Evolutionary conservation across 2,888 invertebrate genomes (phyloP), one percentile per base, ranked within the genome.

Genomic region (Amiota mariae): DNA sequence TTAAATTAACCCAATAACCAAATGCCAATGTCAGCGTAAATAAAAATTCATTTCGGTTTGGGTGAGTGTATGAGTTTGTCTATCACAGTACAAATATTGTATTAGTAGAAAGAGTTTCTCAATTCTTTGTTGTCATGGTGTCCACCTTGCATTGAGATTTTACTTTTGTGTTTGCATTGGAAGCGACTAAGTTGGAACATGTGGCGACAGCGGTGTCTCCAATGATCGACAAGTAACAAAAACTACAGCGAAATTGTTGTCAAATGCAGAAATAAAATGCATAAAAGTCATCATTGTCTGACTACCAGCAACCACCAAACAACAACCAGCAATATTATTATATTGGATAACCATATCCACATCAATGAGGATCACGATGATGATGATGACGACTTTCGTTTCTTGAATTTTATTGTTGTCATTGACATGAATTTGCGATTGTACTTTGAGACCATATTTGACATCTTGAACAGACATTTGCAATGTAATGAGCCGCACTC

Each of bases 381-480:
- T 18, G 18, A 59, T 20, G 59, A 59, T 59, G 59, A 59, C 59
- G 15, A 68, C 67, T 68, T 68, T 68, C 67, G 51, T 51, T 68
- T 54, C 51, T 54, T 18, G 12, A 51, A 66, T 49, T 66, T 68
- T 68, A 68, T 68, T 68, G 67, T 68, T 68, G 67, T 48, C 67
- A 68, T 54, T 68, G 67, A 68, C 67, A 68, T 68, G 67, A 20
- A 68, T 68, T 68, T 68, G 67, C 54, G 67, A 82, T 80, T 77
- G 80, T 80, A 70, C 74, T 75, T 79, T 82, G 80, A 82, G 80
- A 80, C 80, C 81, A 80, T 80, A 82, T 79, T 82, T 77, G 79
- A 77, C 77, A 77, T 75, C 24, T 36, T 36, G 51, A 68, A 68
- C 67, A 68, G 67, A 68, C 67, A 68, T 68, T 77, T 74, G 73